phyloP scores from a whole-genome alignment of 2,888 invertebrate genomes.

The Cyclophora punctaria region DNA sequence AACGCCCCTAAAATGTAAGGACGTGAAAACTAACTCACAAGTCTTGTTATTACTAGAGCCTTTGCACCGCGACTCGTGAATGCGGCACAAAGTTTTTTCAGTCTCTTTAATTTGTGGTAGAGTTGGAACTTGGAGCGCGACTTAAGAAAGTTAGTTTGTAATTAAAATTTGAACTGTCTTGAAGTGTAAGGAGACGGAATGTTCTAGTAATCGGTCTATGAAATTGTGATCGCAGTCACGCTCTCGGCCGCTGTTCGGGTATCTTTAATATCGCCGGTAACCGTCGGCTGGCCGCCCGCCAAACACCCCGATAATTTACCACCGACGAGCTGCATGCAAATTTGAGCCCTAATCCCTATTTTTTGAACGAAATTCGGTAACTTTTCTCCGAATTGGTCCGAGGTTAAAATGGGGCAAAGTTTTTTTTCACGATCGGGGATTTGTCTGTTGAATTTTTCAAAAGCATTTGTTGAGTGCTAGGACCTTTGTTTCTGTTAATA shows the following conservation, averaged over 20 bases:
- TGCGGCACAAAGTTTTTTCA: no score
- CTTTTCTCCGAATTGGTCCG: constrained; percentile 12
- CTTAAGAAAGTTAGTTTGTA: no score
- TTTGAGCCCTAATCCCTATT: constrained; percentile 46
- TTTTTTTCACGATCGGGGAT: constrained; percentile 4
- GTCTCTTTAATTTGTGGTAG: no score
- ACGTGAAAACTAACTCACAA: constrained; percentile 38
- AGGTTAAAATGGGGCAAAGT: constrained; percentile 14
- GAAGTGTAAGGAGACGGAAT: constrained; percentile 7
- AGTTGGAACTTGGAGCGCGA: no score
- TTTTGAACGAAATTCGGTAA: constrained; percentile 35
- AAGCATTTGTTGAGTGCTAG: background rate
- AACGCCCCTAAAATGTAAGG: constrained; percentile 53
- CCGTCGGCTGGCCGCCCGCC: constrained; percentile 50
- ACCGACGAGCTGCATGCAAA: constrained; percentile 54
- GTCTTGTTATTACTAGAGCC: no score
- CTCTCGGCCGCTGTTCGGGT: constrained; percentile 27
- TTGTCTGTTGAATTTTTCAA: constrained; percentile 11
- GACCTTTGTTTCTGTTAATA: background rate
- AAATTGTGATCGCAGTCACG: constrained; percentile 39
- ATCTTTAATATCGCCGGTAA: constrained; percentile 45
- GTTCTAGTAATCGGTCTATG: constrained; percentile 18
- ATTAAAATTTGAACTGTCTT: no score
- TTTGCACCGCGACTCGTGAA: no score
- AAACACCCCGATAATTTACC: constrained; percentile 58